A percentile compares a stretch with the other conserved stretches of the same genome.
These are phyloP conservation scores for Tretioscincus oriximinensis DNA, from an alignment of 2,113 vertebrate genomes.

Conservation along the genomic window DNA sequence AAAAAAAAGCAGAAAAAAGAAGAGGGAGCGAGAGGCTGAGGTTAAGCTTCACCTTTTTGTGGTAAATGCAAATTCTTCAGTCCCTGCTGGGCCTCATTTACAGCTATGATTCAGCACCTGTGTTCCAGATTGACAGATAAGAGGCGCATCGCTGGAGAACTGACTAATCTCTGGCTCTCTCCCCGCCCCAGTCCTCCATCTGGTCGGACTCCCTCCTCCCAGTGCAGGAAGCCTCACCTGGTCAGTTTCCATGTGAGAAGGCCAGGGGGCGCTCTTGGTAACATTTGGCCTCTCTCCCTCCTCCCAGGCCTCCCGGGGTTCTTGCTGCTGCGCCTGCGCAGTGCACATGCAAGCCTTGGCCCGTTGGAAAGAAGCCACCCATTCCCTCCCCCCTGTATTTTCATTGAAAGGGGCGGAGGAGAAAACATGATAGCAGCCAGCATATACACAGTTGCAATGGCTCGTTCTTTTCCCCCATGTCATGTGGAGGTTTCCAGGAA, in stretches of 20 bases:
- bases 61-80: conserved; percentile 10
- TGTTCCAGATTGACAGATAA: conserved; percentile 53
- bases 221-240: neutral
- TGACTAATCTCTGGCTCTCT: neutral
- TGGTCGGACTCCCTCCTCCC: neutral
- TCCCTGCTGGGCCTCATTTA: conserved; percentile 53
- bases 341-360: conserved; percentile 44
- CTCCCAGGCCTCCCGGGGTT: no score
- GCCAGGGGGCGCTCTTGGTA: neutral
- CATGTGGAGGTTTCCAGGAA: no score
- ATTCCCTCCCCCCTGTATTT: neutral
- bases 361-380: conserved; percentile 5
- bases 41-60: neutral
- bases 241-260: neutral
- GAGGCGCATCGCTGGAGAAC: conserved; percentile 31
- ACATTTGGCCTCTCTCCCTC: neutral
- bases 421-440: no score
- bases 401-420: neutral
- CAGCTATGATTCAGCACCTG: conserved; percentile 64
- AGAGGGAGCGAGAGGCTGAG: neutral
- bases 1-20: neutral
- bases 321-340: no score
- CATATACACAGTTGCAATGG: no score
- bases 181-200: neutral
- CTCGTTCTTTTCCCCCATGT: no score